These are phyloP conservation scores for Scaptomyza caliginosa DNA, from an alignment of 2,888 invertebrate genomes.

Conservation along the genomic window DNA sequence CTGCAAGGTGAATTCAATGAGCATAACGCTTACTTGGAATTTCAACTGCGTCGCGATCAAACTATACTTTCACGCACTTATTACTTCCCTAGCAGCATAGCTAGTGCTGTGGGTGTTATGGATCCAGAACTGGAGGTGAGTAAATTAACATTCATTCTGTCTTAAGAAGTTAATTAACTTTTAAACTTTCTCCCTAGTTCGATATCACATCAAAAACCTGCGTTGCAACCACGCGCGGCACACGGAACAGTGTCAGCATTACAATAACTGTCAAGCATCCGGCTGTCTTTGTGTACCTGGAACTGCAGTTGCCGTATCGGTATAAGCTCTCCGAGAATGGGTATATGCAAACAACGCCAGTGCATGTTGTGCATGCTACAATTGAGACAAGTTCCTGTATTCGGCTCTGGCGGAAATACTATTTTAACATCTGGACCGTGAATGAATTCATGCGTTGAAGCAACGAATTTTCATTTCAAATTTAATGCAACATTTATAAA, in stretches of 20 bases:
- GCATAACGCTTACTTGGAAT: constrained; percentile 81
- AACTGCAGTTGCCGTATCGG: constrained; percentile 61
- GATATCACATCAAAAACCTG: constrained; percentile 74
- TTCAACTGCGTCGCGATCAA: constrained; percentile 85
- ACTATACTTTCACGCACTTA: constrained; percentile 87
- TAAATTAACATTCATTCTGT: background rate
- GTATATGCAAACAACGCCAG: constrained; percentile 80
- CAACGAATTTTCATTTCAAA: constrained; percentile 26
- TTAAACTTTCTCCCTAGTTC: constrained; percentile 52
- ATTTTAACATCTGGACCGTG: constrained; percentile 81
- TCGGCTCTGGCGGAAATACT: constrained; percentile 54
- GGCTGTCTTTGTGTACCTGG: constrained; percentile 82
- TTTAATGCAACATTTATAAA: constrained; percentile 67
- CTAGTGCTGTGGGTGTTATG: constrained; percentile 85
- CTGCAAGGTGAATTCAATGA: constrained; percentile 61
- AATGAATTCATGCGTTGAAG: constrained; percentile 79
- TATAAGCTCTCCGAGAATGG: constrained; percentile 83
- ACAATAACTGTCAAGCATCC: constrained; percentile 74
- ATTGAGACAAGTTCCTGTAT: constrained; percentile 66
- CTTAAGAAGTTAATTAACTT: background rate
- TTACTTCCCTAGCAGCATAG: constrained; percentile 87
- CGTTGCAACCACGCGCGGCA: constrained; percentile 25
- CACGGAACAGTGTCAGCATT: constrained; percentile 75
- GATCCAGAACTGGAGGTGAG: constrained; percentile 86
- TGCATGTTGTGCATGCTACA: constrained; percentile 78